These are phyloP conservation scores for Thomomys bottae DNA, from an alignment of 2,113 vertebrate species.

Conservation along the genomic window DNA sequence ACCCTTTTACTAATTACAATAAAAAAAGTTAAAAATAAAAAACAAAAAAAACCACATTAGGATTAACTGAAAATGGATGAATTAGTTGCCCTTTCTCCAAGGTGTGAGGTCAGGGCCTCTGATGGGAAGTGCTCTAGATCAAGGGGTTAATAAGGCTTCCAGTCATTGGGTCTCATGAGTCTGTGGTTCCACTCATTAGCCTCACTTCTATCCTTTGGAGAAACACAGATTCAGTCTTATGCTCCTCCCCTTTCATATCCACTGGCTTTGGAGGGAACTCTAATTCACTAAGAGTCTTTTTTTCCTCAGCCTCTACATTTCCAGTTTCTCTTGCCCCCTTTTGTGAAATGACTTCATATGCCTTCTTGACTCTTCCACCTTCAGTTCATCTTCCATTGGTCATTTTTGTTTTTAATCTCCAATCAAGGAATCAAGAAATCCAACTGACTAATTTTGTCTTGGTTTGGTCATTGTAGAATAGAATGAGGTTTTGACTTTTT, in stretches of 20 bases:
- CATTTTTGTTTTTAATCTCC: constrained; percentile 8
- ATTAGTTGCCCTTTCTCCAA: not conserved
- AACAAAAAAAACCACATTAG: not conserved
- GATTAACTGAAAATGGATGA: not conserved
- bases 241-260: not conserved
- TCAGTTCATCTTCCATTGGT: not conserved
- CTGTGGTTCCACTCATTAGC: not conserved
- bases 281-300: not conserved
- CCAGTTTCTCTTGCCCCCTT: not conserved
- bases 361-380: not conserved
- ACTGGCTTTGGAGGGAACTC: not conserved
- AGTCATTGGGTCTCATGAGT: not conserved
- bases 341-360: not conserved
- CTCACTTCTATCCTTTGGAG: not conserved
- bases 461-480: not conserved
- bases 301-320: not conserved
- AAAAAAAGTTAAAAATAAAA: no score
- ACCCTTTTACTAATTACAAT: no score
- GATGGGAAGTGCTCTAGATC: not conserved
- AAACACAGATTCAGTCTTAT: not conserved
- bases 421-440: constrained; percentile 31
- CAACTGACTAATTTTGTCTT: not conserved
- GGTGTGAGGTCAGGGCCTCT: not conserved
- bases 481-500: not conserved
- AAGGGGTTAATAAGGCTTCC: not conserved